Base-by-base conservation (phyloP, 2,113 vertebrate species). In the Cyprinodon variegatus region DNA sequence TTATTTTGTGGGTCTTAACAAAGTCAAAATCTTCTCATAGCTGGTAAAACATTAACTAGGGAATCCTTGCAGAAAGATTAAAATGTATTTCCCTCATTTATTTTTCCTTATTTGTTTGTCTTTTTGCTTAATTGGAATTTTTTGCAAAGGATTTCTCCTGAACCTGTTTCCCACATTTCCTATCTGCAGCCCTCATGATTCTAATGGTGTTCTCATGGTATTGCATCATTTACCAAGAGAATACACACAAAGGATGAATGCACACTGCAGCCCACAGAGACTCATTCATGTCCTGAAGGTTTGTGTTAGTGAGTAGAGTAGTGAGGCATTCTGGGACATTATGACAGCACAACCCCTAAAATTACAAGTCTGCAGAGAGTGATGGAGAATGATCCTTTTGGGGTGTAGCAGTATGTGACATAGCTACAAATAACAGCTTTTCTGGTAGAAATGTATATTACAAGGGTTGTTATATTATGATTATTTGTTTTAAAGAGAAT, bases 261-360 rank as follows among this genome's bases (percentile, higher is more conserved):
- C 75, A 70, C 64, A 78, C 61, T 65, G 74, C 2, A 72, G 74
- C 72, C 82, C 70, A 13, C 41, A 43, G 72, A 78, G 72, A 79
- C 68, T 11, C 46, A 17, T 46, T 62, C 0, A 41, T 61, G 39
- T 72, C 70, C 59, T 6, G 0, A 2, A 63, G 63, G 50, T 66
- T 74, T n/a, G 41, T 77, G 73, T 60, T 76, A 61, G 37, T 39
- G 50, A 57, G 20, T 20, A 57, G 50, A 57, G 20, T 20, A 57
- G 50, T 20, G 63, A 84, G 76, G 61, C 29, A 11, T 4, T 53
- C 46, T 60, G 73, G 77, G 72, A 77, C n/a, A 66, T 68, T 13
- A 72, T 53, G 48, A 43, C 72, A 60, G 68, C 43, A 65, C 74
- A 61, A 61, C 38, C 84, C 59, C 1, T n/a, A 22, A 46, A 79